Base-by-base conservation (phyloP, 2,797 vertebrate genomes). In the Rhodeus uyekii region DNA sequence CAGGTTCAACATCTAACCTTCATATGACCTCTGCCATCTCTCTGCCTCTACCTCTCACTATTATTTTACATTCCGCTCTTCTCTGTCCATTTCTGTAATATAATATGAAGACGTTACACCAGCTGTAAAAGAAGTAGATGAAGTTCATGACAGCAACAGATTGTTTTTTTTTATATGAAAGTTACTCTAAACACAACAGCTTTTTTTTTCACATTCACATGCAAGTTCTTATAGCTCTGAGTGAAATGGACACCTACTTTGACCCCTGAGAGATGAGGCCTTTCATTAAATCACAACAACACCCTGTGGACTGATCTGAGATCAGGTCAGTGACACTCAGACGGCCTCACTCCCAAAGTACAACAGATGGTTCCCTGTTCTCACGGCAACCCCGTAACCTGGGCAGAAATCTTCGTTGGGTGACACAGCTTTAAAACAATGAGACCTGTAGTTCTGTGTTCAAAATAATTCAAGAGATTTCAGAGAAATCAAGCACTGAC, bases 1-100 rank as follows among this genome's bases (percentile, higher is more conserved):
- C 16, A 42, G 39, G 36, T 38, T 14, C 24, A 76, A 39, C 38
- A 39, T 60, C 34, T 64, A 44, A 84, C 83, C 83, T 84, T 76
- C 83, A 81, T 14, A 24, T 55, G 39, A 84, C 83, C 83, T 84
- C 72, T 76, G 73, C 79, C 77, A 76, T 53, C 29, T 67, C 19
- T 34, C 48, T 75, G 18, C 29, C 55, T 27, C 48, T 24, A 24
- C 4, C 77, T 79, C 32, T 67, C 12, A 36, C 61, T 55, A n/a
- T 67, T 42, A 63, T 67, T 36, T 55, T 24, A 44, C 39, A 5
- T 16, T 50, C 12, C 53, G 22, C 36, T 60, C 22, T 72, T 18
- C 42, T 50, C n/a, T 14, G 5, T 53, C n/a, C 5, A 63, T 32
- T 64, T 63, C 29, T 80, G 39, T 48, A 38, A 69, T 32, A 42